phyloP scores from a whole-genome alignment of 2,113 vertebrate species.

The Oreochromis spilurus region DNA sequence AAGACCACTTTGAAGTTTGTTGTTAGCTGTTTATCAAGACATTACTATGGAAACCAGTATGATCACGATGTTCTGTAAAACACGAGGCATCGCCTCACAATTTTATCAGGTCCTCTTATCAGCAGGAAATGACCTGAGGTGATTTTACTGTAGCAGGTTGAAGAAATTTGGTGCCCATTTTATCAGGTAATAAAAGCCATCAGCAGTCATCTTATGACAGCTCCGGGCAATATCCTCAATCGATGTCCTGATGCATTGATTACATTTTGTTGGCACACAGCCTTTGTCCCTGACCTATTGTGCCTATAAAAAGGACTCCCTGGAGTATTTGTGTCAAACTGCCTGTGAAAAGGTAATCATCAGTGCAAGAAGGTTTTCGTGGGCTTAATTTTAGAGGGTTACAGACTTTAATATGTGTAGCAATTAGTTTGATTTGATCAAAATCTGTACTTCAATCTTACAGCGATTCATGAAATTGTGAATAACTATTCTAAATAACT shows the following conservation, averaged over 20 bases:
- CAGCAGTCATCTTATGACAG: background rate
- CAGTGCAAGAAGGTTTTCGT: background rate
- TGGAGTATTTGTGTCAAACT: background rate
- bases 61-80: background rate
- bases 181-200: background rate
- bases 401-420: background rate
- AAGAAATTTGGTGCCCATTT: background rate
- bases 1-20: background rate
- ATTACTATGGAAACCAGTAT: background rate
- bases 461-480: background rate
- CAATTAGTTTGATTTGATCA: background rate
- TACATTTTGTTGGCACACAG: background rate
- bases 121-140: background rate
- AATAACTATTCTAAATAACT: background rate
- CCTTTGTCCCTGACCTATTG: constrained; percentile 22
- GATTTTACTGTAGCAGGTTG: background rate
- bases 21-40: background rate
- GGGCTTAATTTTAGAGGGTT: background rate
- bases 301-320: constrained; percentile 4
- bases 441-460: background rate
- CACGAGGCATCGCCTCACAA: background rate
- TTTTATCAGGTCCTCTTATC: background rate
- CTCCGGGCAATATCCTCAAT: background rate
- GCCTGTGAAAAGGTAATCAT: background rate
- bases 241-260: background rate